Evolutionary conservation across 2,888 invertebrate genomes (phyloP).

Genomic region (Platycheirus albimanus): DNA sequence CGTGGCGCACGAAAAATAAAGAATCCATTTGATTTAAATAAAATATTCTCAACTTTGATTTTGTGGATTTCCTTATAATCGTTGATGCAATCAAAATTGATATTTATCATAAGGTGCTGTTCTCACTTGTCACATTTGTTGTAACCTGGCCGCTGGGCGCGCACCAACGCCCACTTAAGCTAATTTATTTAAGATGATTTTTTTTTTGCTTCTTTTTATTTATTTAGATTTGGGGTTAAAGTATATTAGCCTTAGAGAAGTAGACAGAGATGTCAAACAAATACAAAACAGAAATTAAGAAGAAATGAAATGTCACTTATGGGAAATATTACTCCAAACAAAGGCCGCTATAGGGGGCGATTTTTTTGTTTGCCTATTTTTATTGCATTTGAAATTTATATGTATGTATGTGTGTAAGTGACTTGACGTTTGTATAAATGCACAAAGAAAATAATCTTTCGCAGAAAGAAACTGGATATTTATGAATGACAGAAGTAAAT

Average conservation of each 20-base stretch:
- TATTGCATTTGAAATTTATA: not conserved
- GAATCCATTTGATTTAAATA: slow-evolving; percentile 53
- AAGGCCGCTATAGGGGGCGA: slow-evolving; percentile 18
- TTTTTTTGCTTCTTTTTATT: not conserved
- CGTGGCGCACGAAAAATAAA: not conserved
- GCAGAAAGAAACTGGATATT: slow-evolving; percentile 52
- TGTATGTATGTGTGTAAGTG: slow-evolving; percentile 6
- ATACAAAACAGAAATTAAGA: slow-evolving; percentile 55
- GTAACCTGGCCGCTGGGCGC: slow-evolving; percentile 54
- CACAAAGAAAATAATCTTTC: slow-evolving; percentile 48
- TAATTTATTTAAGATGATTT: slow-evolving; percentile 38
- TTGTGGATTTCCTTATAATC: slow-evolving; percentile 34
- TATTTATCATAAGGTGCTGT: slow-evolving; percentile 62
- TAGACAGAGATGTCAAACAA: slow-evolving; percentile 69
- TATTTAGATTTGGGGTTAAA: slow-evolving; percentile 42
- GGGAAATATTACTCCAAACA: slow-evolving; percentile 14
- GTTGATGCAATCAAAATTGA: slow-evolving; percentile 67
- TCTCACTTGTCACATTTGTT: slow-evolving; percentile 61
- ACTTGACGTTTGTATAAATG: slow-evolving; percentile 43
- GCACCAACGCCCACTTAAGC: slow-evolving; percentile 47
- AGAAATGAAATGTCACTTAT: slow-evolving; percentile 29
- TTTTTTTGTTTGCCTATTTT: slow-evolving; percentile 37
- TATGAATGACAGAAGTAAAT: slow-evolving; percentile 43
- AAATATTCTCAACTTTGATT: slow-evolving; percentile 28
- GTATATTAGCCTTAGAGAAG: slow-evolving; percentile 44